phyloP scores from a whole-genome alignment of 53 echinoderm and acorn worm species.

The Holothuria scabra region DNA sequence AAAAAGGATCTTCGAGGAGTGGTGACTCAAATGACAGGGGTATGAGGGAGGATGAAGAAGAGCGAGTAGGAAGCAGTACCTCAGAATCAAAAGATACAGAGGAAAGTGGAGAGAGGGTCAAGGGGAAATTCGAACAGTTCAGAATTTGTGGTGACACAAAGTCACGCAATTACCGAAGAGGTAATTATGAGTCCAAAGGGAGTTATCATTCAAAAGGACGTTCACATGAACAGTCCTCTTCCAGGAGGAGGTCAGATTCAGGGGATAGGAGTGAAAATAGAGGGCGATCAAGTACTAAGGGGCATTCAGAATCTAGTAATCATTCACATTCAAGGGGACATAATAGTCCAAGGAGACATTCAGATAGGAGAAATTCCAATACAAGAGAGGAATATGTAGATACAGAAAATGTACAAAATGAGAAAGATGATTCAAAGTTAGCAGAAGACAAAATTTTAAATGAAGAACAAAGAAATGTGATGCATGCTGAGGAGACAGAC shows the following conservation, averaged over 20 bases:
- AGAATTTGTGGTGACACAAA: slow-evolving; percentile 22
- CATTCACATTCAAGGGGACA: not conserved
- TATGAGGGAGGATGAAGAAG: slow-evolving; percentile 33
- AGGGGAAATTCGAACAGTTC: slow-evolving; percentile 1
- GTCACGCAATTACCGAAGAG: slow-evolving; percentile 29
- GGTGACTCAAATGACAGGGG: not conserved
- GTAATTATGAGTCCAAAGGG: slow-evolving; percentile 24
- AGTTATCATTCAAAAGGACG: not conserved
- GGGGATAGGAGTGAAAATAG: not conserved
- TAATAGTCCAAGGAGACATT: not conserved
- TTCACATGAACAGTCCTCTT: not conserved
- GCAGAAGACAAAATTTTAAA: not conserved
- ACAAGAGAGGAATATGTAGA: slow-evolving; percentile 31
- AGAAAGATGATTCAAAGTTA: slow-evolving; percentile 13
- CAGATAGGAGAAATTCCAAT: not conserved
- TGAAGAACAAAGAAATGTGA: not conserved
- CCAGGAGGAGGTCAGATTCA: slow-evolving; percentile 29
- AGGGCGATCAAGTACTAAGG: not conserved
- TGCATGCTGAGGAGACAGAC: not conserved
- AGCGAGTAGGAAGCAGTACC: slow-evolving; percentile 22
- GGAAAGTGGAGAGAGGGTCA: not conserved
- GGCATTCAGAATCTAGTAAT: slow-evolving; percentile 15
- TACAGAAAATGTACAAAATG: slow-evolving; percentile 32
- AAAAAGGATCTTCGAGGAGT: not conserved
- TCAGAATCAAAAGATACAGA: not conserved